Evolutionary conservation across 30 jellyfish, hydroid and myxozoan species (phyloP), one percentile per base, ranked within the genome.

Genomic region (Morbakka virulenta): DNA sequence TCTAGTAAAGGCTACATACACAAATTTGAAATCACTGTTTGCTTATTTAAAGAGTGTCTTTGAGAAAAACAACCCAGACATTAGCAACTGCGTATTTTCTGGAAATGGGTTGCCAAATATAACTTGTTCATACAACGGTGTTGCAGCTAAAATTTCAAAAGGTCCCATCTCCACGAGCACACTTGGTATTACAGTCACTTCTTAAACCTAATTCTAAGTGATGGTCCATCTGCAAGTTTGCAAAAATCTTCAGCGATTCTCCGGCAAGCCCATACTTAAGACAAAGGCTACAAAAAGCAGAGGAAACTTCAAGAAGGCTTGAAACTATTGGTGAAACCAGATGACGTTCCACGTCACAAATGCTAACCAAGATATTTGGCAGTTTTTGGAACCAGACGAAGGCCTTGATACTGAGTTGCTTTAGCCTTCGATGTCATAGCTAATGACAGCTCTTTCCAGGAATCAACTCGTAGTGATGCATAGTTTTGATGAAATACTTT

Each of bases 111-210:
- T 76, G 17, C 52, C 85, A 26, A 50, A 74, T 21, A 74, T 74
- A 69, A 50, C 62, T 28, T 68, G 85, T 28, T 13, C 79, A 9
- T 74, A 74, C 31, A 74, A 74, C 24, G 76, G 85, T 9, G 26
- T 74, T 13, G 32, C 85, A 25, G 85, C 85, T 4, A 74, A 74
- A 32, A 74, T 74, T 36, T 74, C 57, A 25, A 51, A 50, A 14
- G 85, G 50, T 74, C 76, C 85, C 3, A 74, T 63, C 32, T 74
- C 22, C 76, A 74, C 35, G 85, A 49, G 4, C 85, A 74, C 74
- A 74, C 76, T n/a, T 74, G 79, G 85, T 49, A 76, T 50, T 74
- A 74, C 76, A 74, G 85, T 32, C 85, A 74, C 32, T 52, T 21
- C 85, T 74, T 74, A 76, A 52, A 74, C 27, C 66, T 74, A 22